Evolutionary conservation across 1,140 invertebrate genomes (phyloP).

Genomic region (Hypsibius dujardini): DNA sequence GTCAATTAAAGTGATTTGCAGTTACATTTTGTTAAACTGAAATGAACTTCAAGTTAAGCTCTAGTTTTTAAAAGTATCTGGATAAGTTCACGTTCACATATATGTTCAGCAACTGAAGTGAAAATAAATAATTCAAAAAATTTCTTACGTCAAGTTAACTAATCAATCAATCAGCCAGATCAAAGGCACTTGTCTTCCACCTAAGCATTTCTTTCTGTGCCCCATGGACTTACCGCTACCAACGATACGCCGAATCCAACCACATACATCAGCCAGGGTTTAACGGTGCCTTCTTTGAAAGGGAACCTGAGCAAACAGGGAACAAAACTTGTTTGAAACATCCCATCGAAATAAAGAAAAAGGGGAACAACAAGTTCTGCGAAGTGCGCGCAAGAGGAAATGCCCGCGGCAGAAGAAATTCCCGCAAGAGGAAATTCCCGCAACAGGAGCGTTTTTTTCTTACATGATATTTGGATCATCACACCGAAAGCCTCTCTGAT

Average conservation of each 20-base stretch:
- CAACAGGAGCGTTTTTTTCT: neutral
- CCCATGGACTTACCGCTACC: neutral
- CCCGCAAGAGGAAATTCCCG: neutral
- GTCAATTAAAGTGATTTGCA: neutral
- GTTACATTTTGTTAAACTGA: neutral
- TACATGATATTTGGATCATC: conserved; percentile 12
- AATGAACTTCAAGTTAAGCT: neutral
- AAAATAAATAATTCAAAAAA: neutral
- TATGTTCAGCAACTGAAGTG: neutral
- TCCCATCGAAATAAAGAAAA: neutral
- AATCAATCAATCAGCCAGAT: neutral
- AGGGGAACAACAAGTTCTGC: neutral
- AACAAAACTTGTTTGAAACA: neutral
- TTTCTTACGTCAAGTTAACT: neutral
- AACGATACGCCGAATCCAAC: neutral
- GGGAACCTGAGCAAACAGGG: neutral
- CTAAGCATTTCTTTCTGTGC: neutral
- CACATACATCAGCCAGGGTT: conserved; percentile 1
- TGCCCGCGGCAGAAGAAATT: neutral
- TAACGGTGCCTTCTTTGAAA: neutral
- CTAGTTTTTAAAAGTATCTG: neutral
- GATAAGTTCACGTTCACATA: neutral
- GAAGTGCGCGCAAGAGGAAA: neutral
- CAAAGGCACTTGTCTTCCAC: neutral
- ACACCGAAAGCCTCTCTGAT: neutral